Evolutionary conservation across 1,140 invertebrate species (phyloP), one percentile per base, ranked within the genome.

Genomic region (Monochamus saltuarius): DNA sequence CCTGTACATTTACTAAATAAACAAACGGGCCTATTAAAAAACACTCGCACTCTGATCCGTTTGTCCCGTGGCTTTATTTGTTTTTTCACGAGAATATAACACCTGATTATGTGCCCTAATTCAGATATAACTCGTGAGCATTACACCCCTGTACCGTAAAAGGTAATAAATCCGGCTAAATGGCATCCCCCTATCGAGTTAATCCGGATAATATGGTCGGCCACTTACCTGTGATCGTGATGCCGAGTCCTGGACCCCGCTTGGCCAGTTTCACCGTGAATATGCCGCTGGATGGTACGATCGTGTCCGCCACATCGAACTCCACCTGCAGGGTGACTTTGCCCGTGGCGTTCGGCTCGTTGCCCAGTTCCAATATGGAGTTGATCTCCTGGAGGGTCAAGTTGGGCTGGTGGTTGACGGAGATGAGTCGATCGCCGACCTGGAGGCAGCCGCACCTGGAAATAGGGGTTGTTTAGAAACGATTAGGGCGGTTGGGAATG

Each of bases 291-390:
- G 89, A 89, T 1, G 94, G 92, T 51, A 95, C 89, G 14, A 97
- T 92, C 0, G 92, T 86, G 67, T 96, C 92, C n/a, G 91, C 89
- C 67, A 97, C 92, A 80, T 93, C 93, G 78, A 97, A 97, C 75
- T 97, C 94, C 3, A 91, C 84, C 57, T 89, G 85, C 13, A 87
- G 64, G 40, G 87, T 83, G 1, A 93, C 17, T 63, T 70, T 70
- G 22, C 63, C 47, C 3, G 62, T 54, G 19, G 56, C 62, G 42
- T 61, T 69, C n/a, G 63, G 68, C 46, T 77, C 75, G 17, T 67
- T 75, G 2, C 78, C 75, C 36, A 80, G 56, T 54, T 82, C 80
- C 7, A 80, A 69, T 62, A 81, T 78, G 22, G 77, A 70, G 10
- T 70, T 74, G 38, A 77, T 75, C 57, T 82, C 80, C 67, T 81